Conservation (phyloP, 2,888 invertebrate genomes). For the Stenotaenia linearis region DNA sequence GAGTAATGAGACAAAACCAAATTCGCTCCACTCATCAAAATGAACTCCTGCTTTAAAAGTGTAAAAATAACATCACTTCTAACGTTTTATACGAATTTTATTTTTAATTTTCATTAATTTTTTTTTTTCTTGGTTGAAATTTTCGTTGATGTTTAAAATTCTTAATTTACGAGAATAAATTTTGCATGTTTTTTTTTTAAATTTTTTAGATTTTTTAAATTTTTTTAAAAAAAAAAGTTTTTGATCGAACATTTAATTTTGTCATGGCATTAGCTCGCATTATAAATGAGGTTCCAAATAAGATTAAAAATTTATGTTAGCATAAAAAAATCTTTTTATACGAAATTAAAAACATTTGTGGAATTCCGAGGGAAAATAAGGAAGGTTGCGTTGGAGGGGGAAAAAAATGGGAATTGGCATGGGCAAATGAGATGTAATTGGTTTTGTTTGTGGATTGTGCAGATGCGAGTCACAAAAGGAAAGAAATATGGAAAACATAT, state of each 20-base stretch:
- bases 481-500: conserved; percentile 19
- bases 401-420: background rate
- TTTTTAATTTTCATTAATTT: background rate
- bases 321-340: background rate
- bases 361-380: background rate
- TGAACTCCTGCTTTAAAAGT: background rate
- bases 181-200: background rate
- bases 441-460: conserved; percentile 19
- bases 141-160: background rate
- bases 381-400: background rate
- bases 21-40: conserved; percentile 12
- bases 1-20: conserved; percentile 19
- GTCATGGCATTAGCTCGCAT: background rate
- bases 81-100: background rate
- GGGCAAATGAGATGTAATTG: conserved; percentile 6
- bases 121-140: background rate
- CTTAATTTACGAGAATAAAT: background rate
- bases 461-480: background rate
- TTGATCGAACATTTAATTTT: background rate
- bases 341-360: background rate
- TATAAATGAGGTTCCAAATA: background rate
- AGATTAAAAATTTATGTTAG: background rate
- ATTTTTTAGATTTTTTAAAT: background rate
- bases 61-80: background rate
- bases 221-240: too few relatives aligned